Percentiles rank a stretch among this genome's conserved stretches.
phyloP scores from a whole-genome alignment of 2,797 vertebrate genomes.

The Lutjanus argentimaculatus region DNA sequence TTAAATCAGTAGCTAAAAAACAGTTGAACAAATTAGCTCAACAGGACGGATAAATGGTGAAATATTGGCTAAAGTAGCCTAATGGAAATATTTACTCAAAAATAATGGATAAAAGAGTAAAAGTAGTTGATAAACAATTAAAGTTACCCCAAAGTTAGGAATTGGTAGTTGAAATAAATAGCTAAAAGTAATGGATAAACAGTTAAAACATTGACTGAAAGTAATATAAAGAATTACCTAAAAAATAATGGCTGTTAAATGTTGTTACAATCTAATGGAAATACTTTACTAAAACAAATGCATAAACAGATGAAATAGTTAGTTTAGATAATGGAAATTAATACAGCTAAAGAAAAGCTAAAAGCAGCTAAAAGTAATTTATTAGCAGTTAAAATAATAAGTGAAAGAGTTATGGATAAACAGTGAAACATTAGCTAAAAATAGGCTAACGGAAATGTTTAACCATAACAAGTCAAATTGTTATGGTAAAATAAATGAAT shows the following conservation, averaged over 20 bases:
- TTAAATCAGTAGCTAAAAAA: neutral
- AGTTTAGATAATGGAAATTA: no score
- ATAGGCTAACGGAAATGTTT: no score
- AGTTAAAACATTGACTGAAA: no score
- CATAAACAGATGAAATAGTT: neutral
- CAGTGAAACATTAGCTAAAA: neutral
- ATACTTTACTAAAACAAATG: neutral
- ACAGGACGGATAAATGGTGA: no score
- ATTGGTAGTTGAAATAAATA: no score
- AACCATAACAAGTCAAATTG: neutral
- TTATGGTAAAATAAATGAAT: neutral
- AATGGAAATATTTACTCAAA: no score
- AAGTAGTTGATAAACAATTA: neutral
- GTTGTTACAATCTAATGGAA: neutral
- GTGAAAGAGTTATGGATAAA: neutral
- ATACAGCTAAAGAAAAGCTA: neutral
- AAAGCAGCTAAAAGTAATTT: neutral
- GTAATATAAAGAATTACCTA: no score
- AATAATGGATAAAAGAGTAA: neutral
- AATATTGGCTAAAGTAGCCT: no score
- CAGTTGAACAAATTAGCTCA: neutral
- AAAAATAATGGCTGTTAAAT: no score
- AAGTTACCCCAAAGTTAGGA: neutral
- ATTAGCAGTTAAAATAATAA: no score
- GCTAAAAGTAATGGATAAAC: neutral